These are phyloP conservation scores for Proales similis DNA, from an alignment of 1,140 invertebrate species.

Conservation along the genomic window DNA sequence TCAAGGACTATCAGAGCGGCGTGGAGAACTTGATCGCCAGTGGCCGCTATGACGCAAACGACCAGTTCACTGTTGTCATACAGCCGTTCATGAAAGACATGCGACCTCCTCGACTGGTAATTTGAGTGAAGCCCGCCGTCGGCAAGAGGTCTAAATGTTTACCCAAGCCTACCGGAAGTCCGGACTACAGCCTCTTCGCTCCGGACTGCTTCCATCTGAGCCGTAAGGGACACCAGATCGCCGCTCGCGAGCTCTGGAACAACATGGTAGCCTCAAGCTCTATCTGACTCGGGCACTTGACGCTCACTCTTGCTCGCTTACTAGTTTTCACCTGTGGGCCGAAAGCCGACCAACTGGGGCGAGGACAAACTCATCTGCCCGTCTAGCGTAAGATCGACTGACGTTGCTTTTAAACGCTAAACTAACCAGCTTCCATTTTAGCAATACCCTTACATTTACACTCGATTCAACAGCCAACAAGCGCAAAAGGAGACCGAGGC, in stretches of 20 bases:
- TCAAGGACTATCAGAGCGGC: slow-evolving; percentile 41
- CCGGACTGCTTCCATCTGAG: slow-evolving; percentile 38
- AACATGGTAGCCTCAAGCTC: no score
- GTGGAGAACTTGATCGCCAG: slow-evolving; percentile 42
- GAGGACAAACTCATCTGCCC: no score
- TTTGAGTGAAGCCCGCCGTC: background rate
- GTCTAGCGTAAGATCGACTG: no score
- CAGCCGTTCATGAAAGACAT: slow-evolving; percentile 52
- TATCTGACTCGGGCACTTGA: no score
- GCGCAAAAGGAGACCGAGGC: no score
- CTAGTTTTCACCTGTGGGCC: no score
- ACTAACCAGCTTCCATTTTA: no score
- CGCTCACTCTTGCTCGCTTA: no score
- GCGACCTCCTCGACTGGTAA: slow-evolving; percentile 16
- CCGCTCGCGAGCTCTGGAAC: slow-evolving; percentile 33
- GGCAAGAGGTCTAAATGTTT: background rate
- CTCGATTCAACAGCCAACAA: no score
- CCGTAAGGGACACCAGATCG: slow-evolving; percentile 24
- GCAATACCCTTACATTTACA: no score
- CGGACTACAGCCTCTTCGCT: slow-evolving; percentile 30
- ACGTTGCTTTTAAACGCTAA: no score
- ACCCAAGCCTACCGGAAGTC: background rate
- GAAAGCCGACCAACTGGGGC: no score
- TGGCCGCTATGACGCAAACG: slow-evolving; percentile 55
- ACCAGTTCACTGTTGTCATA: slow-evolving; percentile 62